Evolutionary conservation across 2,113 vertebrate genomes (phyloP).

Genomic region (Oreochromis aureus): DNA sequence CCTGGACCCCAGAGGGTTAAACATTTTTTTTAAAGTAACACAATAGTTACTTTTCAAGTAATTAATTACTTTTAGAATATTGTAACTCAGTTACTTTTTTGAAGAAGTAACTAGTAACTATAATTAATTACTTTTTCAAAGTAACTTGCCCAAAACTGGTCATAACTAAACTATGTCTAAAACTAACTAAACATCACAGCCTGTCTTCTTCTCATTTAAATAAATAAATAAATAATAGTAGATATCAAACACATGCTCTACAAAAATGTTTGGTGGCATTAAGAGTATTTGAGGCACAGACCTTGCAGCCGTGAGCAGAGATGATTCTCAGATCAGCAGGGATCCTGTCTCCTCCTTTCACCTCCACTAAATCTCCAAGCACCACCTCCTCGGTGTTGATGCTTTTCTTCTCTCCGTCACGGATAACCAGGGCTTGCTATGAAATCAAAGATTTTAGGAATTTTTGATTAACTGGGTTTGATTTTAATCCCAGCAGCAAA

Average conservation of each 20-base stretch:
- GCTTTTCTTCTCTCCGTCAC: neutral
- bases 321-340: neutral
- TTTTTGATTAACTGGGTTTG: neutral
- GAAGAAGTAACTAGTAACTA: no score
- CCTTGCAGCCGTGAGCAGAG: neutral
- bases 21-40: no score
- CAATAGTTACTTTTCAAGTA: no score
- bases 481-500: rapidly evolving
- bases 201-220: neutral
- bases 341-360: neutral
- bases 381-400: neutral
- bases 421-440: neutral
- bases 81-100: no score
- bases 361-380: neutral
- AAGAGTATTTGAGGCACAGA: neutral
- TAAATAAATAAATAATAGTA: neutral
- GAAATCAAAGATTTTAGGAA: neutral
- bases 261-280: rapidly evolving
- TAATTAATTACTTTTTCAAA: no score
- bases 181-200: no score
- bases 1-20: no score
- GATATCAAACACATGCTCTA: neutral
- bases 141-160: no score
- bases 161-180: no score
- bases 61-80: no score